phyloP scores from a whole-genome alignment of 2,888 invertebrate species.

The Scrobipalpa costella region DNA sequence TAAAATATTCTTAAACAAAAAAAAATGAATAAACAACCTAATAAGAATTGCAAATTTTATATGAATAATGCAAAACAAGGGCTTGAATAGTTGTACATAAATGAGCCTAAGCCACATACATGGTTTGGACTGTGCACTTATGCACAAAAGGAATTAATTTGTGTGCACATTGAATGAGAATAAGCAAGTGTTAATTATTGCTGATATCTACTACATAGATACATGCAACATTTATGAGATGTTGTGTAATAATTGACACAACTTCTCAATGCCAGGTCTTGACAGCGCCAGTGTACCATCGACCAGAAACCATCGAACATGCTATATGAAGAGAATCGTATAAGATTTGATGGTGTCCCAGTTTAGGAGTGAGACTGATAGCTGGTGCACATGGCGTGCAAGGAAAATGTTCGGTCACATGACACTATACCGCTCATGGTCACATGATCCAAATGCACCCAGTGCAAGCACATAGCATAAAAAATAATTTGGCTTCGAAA shows the following conservation, averaged over 20 bases:
- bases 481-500: conserved; percentile 39
- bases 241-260: conserved; percentile 58
- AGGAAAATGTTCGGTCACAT: conserved; percentile 53
- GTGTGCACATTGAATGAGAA: conserved; percentile 23
- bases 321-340: not conserved
- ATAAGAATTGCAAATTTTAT: too few species aligned
- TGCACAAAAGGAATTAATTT: not conserved
- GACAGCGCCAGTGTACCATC: not conserved
- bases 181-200: conserved; percentile 19
- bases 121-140: conserved; percentile 8
- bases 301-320: conserved; percentile 12
- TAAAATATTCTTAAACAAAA: too few species aligned
- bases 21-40: too few species aligned
- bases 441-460: conserved; percentile 65
- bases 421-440: conserved; percentile 50
- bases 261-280: conserved; percentile 17
- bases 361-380: not conserved
- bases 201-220: conserved; percentile 2
- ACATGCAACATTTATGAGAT: conserved; percentile 44
- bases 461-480: conserved; percentile 35
- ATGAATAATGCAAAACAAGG: not conserved
- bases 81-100: not conserved
- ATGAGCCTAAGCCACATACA: not conserved
- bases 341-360: conserved; percentile 11
- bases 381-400: conserved; percentile 29